Conservation (phyloP, 2,113 vertebrate species). For the Pteronura brasiliensis region DNA sequence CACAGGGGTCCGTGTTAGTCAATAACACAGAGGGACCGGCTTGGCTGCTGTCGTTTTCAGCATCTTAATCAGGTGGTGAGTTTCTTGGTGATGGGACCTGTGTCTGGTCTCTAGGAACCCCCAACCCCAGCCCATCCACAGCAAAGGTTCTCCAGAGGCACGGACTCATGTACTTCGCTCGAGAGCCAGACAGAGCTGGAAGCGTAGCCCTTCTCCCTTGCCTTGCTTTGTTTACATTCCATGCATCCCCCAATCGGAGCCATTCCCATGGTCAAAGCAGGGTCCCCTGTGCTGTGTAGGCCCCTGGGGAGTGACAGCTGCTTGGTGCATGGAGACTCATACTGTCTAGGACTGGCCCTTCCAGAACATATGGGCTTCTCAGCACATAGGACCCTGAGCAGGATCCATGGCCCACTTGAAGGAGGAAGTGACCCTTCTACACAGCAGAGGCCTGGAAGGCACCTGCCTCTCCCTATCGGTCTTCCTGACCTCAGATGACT, state of each 20-base stretch:
- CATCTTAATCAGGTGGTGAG: not conserved
- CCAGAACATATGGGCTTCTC: not conserved
- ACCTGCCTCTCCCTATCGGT: rapidly evolving
- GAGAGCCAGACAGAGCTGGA: rapidly evolving
- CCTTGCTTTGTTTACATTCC: rapidly evolving
- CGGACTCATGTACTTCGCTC: rapidly evolving
- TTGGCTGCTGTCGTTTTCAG: rapidly evolving
- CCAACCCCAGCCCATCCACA: rapidly evolving
- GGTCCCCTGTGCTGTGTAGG: too few relatives aligned
- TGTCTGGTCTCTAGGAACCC: not conserved
- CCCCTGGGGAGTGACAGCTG: rapidly evolving
- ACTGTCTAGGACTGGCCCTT: rapidly evolving
- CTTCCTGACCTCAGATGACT: not conserved
- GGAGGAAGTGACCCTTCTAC: not conserved
- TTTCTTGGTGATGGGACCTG: not conserved
- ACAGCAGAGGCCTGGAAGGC: too few relatives aligned
- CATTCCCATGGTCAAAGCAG: not conserved
- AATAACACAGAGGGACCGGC: rapidly evolving
- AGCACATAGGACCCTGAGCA: too few relatives aligned
- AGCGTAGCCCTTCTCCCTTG: not conserved
- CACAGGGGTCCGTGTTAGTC: rapidly evolving
- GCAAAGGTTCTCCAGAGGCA: not conserved
- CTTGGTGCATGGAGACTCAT: rapidly evolving
- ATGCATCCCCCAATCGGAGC: not conserved
- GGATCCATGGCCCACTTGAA: not conserved